Base-by-base conservation (phyloP, 2,113 vertebrate species). In the Tretioscincus oriximinensis region DNA sequence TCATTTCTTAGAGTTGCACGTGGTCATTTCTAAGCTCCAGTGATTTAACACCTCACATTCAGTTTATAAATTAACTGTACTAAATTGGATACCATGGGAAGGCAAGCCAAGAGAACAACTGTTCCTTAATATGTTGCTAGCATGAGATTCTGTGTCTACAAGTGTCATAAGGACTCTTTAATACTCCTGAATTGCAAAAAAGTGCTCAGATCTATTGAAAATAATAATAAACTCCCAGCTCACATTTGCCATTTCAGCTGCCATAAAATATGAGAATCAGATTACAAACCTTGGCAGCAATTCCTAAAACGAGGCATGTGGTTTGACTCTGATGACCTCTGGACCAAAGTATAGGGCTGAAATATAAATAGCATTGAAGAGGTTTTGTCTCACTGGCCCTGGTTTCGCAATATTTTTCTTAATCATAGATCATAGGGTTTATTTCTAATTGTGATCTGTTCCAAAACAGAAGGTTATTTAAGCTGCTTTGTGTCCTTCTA, bases 1-100 rank as follows among this genome's bases (percentile, higher is more conserved):
- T 78, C 70, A 35, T 70, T 47, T 4, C 35, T 51, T 24, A 76
- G 26, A 22, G 8, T 68, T 49, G 31, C 29, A 28, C 18, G 65
- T 69, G 41, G 28, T 8, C 9, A 7, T n/a, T 60, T 45, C 54
- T 49, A 76, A 49, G 58, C n/a, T 81, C 66, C 61, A 70, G 35
- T 35, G 47, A 8, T 54, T 74, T 73, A 68, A 70, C 47, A 29
- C 72, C 28, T 65, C 74, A 81, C 78, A 58, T 69, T 28, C 67
- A 80, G 65, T 76, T 66, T 35, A 10, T 69, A 61, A 8, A 73
- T 0, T 35, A 22, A 22, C 61, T 51, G 35, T 61, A 49, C 41
- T 21, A 66, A 47, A 69, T 4, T 35, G 49, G 47, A 49, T 49
- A 1, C 0, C 0, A 26, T 7, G 20, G 47, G 26, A 20, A 73